A percentile compares a stretch with the other conserved stretches of the same genome.
Evolutionary conservation across 2,888 invertebrate species (phyloP).

Genomic region (Malthinus flaveolus): DNA sequence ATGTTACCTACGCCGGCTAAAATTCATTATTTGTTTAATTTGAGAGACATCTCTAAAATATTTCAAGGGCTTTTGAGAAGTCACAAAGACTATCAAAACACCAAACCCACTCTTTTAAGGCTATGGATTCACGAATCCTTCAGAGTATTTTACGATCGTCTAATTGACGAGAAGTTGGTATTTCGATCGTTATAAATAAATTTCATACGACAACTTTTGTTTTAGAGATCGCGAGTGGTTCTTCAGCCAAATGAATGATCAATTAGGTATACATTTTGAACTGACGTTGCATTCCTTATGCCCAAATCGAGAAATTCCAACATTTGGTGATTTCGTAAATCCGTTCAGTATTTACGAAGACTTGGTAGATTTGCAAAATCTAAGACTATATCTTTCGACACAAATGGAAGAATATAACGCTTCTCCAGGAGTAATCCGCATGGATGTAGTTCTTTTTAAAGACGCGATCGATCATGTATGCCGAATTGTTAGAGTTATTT

Average conservation of each 20-base stretch:
- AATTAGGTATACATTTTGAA: constrained; percentile 79
- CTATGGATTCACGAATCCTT: constrained; percentile 88
- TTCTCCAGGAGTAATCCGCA: constrained; percentile 73
- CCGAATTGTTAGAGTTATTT: constrained; percentile 79
- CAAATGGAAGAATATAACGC: constrained; percentile 79
- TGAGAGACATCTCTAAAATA: constrained; percentile 86
- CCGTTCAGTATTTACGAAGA: constrained; percentile 80
- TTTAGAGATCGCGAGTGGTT: constrained; percentile 79
- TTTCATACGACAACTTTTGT: background rate
- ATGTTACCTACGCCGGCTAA: constrained; percentile 88
- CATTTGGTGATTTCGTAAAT: constrained; percentile 83
- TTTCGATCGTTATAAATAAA: background rate
- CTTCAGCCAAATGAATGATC: constrained; percentile 68
- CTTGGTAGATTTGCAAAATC: constrained; percentile 62
- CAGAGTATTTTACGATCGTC: constrained; percentile 81
- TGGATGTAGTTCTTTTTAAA: constrained; percentile 83
- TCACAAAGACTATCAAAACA: constrained; percentile 76
- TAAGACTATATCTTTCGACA: constrained; percentile 59
- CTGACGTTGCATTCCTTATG: constrained; percentile 79
- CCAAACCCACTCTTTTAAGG: constrained; percentile 69
- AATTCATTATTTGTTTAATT: constrained; percentile 87
- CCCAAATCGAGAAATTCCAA: constrained; percentile 67
- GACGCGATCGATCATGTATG: constrained; percentile 87
- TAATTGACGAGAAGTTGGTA: constrained; percentile 73
- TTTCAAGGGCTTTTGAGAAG: constrained; percentile 80